Percentiles rank a stretch among this genome's conserved stretches.
Evolutionary conservation across 2,888 invertebrate genomes (phyloP).

Genomic region (Meiosimyza platycephala): DNA sequence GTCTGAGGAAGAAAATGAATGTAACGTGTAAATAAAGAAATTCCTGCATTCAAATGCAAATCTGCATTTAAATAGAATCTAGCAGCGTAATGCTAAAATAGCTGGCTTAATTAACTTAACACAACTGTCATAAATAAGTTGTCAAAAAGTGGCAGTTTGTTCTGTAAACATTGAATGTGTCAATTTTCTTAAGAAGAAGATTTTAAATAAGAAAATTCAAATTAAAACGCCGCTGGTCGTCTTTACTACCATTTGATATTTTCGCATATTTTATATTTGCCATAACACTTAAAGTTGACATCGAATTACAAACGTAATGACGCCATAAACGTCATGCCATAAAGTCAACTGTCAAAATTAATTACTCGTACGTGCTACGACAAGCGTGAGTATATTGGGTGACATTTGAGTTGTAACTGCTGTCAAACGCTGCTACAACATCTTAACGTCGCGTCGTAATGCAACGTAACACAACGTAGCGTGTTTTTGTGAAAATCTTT

Average conservation of each 20-base stretch:
- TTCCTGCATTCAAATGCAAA: slow-evolving; percentile 10
- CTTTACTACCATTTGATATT: too few species aligned
- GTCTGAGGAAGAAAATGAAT: neutral
- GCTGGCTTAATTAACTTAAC: too few species aligned
- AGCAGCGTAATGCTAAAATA: too few species aligned
- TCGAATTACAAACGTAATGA: neutral
- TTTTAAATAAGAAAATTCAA: too few species aligned
- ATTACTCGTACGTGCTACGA: slow-evolving; percentile 7
- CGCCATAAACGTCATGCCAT: slow-evolving; percentile 22
- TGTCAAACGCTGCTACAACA: neutral
- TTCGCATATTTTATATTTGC: too few species aligned
- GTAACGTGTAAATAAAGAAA: slow-evolving; percentile 6
- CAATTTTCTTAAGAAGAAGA: too few species aligned
- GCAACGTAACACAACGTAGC: slow-evolving; percentile 9
- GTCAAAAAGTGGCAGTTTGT: too few species aligned
- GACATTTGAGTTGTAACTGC: too few species aligned
- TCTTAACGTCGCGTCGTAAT: neutral
- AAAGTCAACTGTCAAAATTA: slow-evolving; percentile 17
- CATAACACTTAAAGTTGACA: slow-evolving; percentile 17
- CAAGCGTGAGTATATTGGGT: too few species aligned
- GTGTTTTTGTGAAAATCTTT: neutral
- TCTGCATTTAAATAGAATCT: neutral
- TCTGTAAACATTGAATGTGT: too few species aligned
- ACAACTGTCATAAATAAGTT: too few species aligned
- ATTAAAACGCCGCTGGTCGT: too few species aligned